These are phyloP conservation scores for Drosophila aff. DNA, from an alignment of 1,140 invertebrate genomes.

Conservation along the genomic window DNA sequence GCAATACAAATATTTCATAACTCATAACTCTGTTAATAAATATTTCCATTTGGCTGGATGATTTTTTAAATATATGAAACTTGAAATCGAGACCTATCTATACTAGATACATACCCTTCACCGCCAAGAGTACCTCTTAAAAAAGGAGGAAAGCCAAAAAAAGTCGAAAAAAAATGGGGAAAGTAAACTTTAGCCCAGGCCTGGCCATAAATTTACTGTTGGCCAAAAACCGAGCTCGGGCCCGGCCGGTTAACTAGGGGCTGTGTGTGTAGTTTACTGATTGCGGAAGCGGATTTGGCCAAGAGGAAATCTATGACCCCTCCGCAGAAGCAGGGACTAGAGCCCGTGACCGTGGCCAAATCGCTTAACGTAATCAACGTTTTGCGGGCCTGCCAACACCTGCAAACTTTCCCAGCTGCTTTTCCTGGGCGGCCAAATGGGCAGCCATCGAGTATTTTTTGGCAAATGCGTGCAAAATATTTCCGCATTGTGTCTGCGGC, in stretches of 20 bases:
- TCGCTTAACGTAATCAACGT: slow-evolving; percentile 80
- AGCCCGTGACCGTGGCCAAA: slow-evolving; percentile 57
- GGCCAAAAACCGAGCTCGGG: slow-evolving; percentile 64
- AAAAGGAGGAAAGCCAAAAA: slow-evolving; percentile 3
- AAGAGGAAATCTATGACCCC: slow-evolving; percentile 66
- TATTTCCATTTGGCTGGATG: neutral
- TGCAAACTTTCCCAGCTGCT: slow-evolving; percentile 70
- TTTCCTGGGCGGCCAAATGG: slow-evolving; percentile 24
- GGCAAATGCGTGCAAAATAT: slow-evolving; percentile 64
- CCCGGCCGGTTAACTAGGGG: slow-evolving; percentile 67
- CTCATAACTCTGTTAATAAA: neutral
- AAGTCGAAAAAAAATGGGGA: slow-evolving; percentile 31
- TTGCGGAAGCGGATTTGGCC: slow-evolving; percentile 82
- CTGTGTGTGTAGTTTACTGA: slow-evolving; percentile 81
- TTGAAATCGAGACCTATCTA: neutral
- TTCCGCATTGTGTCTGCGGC: slow-evolving; percentile 63
- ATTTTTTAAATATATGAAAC: neutral
- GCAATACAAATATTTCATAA: neutral
- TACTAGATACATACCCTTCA: neutral
- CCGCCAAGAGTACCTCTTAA: neutral
- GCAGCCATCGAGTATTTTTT: slow-evolving; percentile 23
- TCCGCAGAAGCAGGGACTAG: neutral
- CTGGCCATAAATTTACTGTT: slow-evolving; percentile 79
- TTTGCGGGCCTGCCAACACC: slow-evolving; percentile 55
- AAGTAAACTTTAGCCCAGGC: slow-evolving; percentile 62